Percentiles rank a stretch among this genome's conserved stretches.
These are phyloP conservation scores for Trichopoda pennipes DNA, from an alignment of 2,888 invertebrate genomes.

Conservation along the genomic window DNA sequence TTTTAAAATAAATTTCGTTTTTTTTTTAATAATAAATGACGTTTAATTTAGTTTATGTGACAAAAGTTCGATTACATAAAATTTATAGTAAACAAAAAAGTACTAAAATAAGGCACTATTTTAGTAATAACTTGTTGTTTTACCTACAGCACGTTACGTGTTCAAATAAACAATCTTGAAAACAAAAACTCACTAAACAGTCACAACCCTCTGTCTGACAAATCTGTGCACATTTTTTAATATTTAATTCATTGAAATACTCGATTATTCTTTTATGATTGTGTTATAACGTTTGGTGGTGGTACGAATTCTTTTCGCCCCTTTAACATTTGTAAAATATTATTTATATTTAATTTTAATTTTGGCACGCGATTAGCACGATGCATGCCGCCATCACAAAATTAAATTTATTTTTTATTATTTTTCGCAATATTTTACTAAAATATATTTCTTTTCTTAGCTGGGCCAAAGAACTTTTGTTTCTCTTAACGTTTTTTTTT, in stretches of 20 bases:
- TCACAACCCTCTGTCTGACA: neutral
- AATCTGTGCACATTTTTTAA: conserved; percentile 22
- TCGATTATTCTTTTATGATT: neutral
- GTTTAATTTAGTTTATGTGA: conserved; percentile 6
- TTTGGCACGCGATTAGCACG: conserved; percentile 54
- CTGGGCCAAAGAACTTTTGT: conserved; percentile 30
- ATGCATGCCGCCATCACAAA: neutral
- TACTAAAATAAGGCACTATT: conserved; percentile 44
- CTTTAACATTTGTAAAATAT: conserved; percentile 43
- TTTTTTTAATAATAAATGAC: conserved; percentile 6
- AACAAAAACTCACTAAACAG: conserved; percentile 23
- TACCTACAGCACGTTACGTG: conserved; percentile 35
- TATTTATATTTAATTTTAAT: conserved; percentile 34
- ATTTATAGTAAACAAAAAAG: neutral
- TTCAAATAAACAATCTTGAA: conserved; percentile 6
- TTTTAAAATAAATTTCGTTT: conserved; percentile 2
- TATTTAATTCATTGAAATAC: conserved; percentile 31
- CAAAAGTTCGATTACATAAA: neutral
- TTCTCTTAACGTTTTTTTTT: neutral
- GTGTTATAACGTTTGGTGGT: neutral
- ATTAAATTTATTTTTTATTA: conserved; percentile 19
- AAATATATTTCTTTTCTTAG: conserved; percentile 1
- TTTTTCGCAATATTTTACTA: conserved; percentile 4
- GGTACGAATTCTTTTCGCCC: neutral
- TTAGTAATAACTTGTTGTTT: conserved; percentile 10